Base-by-base conservation (phyloP, 2,797 vertebrate species). In the Lithobates sylvaticus region DNA sequence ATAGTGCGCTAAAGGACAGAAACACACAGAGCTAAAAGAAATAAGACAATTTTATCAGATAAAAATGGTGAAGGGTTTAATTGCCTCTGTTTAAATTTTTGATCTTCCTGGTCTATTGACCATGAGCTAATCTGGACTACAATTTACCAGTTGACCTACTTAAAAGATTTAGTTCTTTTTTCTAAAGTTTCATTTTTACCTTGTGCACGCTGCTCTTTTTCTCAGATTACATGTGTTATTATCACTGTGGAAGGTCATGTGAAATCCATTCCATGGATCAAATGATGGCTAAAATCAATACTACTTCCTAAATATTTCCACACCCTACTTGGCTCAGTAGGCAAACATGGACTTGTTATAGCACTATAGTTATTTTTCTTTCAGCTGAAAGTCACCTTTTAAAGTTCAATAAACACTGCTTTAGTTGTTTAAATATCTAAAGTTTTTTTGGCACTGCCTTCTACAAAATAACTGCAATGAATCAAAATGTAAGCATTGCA, bases 271-370 rank as follows among this genome's bases (percentile, higher is more conserved):
- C 89, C 90, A 92, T 91, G 82, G 89, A 92, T 89, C 90, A 94
- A 92, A 94, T 89, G 88, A 91, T 90, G 73, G 70, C 90, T 88
- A 92, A 93, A 94, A 93, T 93, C 91, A 92, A 92, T 91, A 93
- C 67, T 58, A 90, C 85, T 88, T 93, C 89, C 90, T 91, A 90
- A 89, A 91, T 89, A 92, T 89, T 88, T 91, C 90, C 77, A 89
- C 81, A 89, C 21, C 84, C 34, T 91, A 89, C 88, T 92, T 88
- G 76, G 88, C 88, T 92, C 27, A 26, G 81, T 87, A 64, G 85
- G 87, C 89, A 92, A 92, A 91, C 83, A 91, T 75, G 15, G 15
- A 16, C 26, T 88, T 8, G 39, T 91, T 90, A 88, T 88, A 79
- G 88, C 74, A 88, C 85, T 47, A 72, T 44, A 87, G 84, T 88